Evolutionary conservation across 2,797 vertebrate genomes (phyloP).

Genomic region (Rhadinocentrus ornatus): DNA sequence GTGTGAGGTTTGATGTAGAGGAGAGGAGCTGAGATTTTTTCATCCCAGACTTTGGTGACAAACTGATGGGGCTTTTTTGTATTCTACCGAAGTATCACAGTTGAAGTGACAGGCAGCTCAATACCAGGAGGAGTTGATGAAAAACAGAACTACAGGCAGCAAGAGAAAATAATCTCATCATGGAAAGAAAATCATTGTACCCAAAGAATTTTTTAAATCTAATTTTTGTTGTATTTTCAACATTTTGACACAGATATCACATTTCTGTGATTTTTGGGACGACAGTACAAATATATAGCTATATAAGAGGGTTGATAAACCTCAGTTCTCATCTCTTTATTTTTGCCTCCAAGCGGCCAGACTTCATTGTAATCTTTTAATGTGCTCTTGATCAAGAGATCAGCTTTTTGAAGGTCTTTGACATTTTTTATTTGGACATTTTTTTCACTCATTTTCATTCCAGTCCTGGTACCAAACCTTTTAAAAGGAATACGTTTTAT

Average conservation of each 20-base stretch:
- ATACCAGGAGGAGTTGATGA: constrained; percentile 22
- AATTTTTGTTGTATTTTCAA: constrained; percentile 21
- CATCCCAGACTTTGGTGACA: constrained; percentile 46
- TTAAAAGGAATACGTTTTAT: too few relatives aligned
- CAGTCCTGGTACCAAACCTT: too few relatives aligned
- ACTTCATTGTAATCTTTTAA: too few relatives aligned
- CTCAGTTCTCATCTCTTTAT: too few relatives aligned
- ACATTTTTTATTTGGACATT: too few relatives aligned
- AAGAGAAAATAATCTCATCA: not conserved
- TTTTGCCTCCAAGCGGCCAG: too few relatives aligned
- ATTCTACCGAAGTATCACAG: constrained; percentile 8
- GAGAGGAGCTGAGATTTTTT: constrained; percentile 31
- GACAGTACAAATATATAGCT: too few relatives aligned
- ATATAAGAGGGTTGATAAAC: too few relatives aligned
- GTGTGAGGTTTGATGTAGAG: constrained; percentile 32
- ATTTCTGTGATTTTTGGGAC: too few relatives aligned
- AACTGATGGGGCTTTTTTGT: constrained; percentile 51
- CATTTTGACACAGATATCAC: constrained; percentile 33
- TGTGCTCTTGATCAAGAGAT: too few relatives aligned
- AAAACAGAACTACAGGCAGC: constrained; percentile 20
- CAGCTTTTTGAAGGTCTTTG: too few relatives aligned
- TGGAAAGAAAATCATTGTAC: constrained; percentile 14
- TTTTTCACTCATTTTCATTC: too few relatives aligned
- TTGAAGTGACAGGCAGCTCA: constrained; percentile 25
- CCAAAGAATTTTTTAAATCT: not conserved